Evolutionary conservation across 2,888 invertebrate genomes (phyloP).

Genomic region (Epinotia demarniana): DNA sequence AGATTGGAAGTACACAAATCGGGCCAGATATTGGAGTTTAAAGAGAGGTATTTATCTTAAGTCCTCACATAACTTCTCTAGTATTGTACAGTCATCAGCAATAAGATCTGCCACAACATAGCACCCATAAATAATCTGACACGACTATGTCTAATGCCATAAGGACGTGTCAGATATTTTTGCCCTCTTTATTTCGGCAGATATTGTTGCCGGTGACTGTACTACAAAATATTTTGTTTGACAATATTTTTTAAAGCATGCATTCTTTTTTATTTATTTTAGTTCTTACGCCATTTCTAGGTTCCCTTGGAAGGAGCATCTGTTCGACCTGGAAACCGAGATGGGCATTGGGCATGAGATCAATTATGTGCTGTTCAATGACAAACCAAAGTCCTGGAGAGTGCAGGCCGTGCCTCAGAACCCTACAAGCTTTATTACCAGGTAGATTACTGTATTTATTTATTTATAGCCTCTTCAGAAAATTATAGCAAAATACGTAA

Average conservation of each 20-base stretch:
- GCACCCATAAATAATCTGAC: too few species aligned
- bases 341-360: conserved; percentile 85
- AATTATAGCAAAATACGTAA: too few species aligned
- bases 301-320: conserved; percentile 97
- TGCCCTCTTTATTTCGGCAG: too few species aligned
- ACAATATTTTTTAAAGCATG: too few species aligned
- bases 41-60: conserved; percentile 65
- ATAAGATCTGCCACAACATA: too few species aligned
- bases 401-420: conserved; percentile 93
- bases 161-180: too few species aligned
- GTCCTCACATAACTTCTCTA: too few species aligned
- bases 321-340: conserved; percentile 92
- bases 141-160: too few species aligned
- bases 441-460: conserved; percentile 68
- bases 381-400: conserved; percentile 88
- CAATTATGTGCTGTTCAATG: conserved; percentile 90
- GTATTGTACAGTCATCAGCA: too few species aligned
- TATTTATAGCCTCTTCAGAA: too few species aligned
- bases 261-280: background rate
- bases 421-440: conserved; percentile 88
- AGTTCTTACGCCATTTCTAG: conserved; percentile 3
- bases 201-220: too few species aligned
- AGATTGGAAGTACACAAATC: conserved; percentile 88
- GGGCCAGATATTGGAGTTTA: conserved; percentile 92
- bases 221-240: too few species aligned